Evolutionary conservation across 2,113 vertebrate genomes (phyloP).

Genomic region (Esox niger): DNA sequence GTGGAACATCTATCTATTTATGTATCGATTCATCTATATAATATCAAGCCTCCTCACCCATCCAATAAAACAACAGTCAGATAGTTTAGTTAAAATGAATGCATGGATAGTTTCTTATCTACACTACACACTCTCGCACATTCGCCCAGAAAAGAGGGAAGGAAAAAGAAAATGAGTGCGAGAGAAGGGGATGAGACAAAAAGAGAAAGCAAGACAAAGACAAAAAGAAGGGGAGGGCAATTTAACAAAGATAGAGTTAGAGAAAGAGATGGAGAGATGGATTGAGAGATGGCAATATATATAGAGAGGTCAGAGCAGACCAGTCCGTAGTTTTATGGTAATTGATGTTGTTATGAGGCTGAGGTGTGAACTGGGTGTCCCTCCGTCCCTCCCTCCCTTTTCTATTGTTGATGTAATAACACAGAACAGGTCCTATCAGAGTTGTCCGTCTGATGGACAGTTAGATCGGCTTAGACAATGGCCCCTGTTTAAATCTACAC

Average conservation of each 20-base stretch:
- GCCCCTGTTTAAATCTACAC: conserved; percentile 31
- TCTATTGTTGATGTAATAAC: conserved; percentile 44
- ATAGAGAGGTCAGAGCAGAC: background rate
- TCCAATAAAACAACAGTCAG: too few species aligned
- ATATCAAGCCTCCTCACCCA: too few species aligned
- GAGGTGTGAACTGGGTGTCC: background rate
- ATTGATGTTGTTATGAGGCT: conserved; percentile 30
- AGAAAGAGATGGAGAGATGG: background rate
- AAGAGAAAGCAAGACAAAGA: background rate
- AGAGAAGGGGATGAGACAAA: background rate
- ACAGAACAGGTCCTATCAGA: conserved; percentile 40
- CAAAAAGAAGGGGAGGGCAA: too few species aligned
- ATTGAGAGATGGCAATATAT: background rate
- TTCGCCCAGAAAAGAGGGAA: background rate
- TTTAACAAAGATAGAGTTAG: background rate
- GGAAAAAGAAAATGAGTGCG: background rate
- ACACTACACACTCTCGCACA: too few species aligned
- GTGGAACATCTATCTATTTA: background rate
- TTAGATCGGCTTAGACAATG: conserved; percentile 40
- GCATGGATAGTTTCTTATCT: too few species aligned
- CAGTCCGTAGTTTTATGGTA: conserved; percentile 35
- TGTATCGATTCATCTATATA: too few species aligned
- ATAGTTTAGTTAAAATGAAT: too few species aligned
- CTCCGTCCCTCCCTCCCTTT: background rate
- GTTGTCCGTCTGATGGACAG: conserved; percentile 44